Evolutionary conservation across 2,888 invertebrate genomes (phyloP).

Genomic region (Caenorhabditis doughertyi): DNA sequence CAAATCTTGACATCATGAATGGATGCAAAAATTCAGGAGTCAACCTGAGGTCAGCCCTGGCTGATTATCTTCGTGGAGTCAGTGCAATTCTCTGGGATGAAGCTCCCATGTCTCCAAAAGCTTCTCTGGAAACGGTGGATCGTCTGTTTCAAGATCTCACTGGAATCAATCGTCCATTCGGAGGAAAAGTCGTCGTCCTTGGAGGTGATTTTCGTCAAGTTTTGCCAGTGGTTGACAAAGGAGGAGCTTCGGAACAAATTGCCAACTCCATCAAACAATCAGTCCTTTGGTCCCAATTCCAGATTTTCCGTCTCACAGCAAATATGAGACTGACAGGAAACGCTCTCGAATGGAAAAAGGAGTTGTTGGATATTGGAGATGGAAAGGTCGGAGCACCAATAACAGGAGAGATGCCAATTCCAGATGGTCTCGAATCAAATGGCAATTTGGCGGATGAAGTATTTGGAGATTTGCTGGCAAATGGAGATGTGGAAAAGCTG

Average conservation of each 20-base stretch:
- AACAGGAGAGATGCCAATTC: neutral
- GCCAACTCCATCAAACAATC: slow-evolving; percentile 34
- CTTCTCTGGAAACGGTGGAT: slow-evolving; percentile 15
- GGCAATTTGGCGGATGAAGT: neutral
- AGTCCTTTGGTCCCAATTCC: slow-evolving; percentile 13
- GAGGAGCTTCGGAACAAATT: slow-evolving; percentile 1
- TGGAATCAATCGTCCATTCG: slow-evolving; percentile 39
- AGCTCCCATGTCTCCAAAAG: slow-evolving; percentile 40
- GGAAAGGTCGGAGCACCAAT: neutral
- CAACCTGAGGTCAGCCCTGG: neutral
- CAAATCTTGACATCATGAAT: slow-evolving; percentile 33
- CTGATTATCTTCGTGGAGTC: neutral
- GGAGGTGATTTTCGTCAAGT: slow-evolving; percentile 65
- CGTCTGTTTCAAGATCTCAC: slow-evolving; percentile 40
- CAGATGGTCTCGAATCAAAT: neutral
- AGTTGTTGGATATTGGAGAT: slow-evolving; percentile 37
- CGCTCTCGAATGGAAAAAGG: slow-evolving; percentile 33
- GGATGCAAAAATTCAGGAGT: neutral
- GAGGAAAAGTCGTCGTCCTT: slow-evolving; percentile 47
- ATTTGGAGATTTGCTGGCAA: neutral
- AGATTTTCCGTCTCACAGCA: neutral
- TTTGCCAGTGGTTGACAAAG: slow-evolving; percentile 46
- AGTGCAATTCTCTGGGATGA: slow-evolving; percentile 30
- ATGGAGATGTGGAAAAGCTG: no score
- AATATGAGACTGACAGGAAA: slow-evolving; percentile 40